Evolutionary conservation across 2,113 vertebrate genomes (phyloP).

Genomic region (Festucalex cinctus): DNA sequence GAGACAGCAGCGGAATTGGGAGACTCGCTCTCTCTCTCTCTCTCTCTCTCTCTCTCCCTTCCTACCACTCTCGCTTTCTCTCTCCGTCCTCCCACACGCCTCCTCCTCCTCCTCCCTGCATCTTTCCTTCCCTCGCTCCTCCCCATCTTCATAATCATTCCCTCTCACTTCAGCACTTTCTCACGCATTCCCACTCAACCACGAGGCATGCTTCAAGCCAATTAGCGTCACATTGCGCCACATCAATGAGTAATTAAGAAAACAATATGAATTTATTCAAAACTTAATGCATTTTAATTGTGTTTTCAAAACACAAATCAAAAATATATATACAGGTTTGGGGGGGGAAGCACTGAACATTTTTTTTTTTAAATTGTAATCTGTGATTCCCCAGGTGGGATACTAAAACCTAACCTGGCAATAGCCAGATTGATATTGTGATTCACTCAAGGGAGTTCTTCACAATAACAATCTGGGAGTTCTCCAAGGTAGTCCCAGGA

Average conservation of each 20-base stretch:
- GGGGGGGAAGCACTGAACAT: no score
- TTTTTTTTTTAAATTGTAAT: no score
- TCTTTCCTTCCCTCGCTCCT: slow-evolving; percentile 35
- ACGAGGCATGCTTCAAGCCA: neutral
- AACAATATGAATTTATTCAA: neutral
- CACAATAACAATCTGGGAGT: no score
- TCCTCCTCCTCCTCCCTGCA: slow-evolving; percentile 33
- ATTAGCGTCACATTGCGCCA: neutral
- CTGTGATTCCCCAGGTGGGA: no score
- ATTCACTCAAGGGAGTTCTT: no score
- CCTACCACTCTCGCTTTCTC: slow-evolving; percentile 28
- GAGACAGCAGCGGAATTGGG: slow-evolving; percentile 64
- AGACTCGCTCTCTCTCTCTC: slow-evolving; percentile 38
- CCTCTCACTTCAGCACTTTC: slow-evolving; percentile 16
- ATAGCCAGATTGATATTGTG: no score
- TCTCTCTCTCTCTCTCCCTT: slow-evolving; percentile 29
- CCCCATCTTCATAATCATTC: slow-evolving; percentile 28
- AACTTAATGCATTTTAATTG: neutral
- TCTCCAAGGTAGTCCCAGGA: no score
- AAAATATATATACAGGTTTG: neutral
- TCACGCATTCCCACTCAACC: slow-evolving; percentile 24
- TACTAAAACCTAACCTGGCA: no score
- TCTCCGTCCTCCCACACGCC: slow-evolving; percentile 29
- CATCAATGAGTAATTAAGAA: neutral
- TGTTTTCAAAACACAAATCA: no score